Conservation (phyloP, 2,797 vertebrate species). For the Sebastes dallii region DNA sequence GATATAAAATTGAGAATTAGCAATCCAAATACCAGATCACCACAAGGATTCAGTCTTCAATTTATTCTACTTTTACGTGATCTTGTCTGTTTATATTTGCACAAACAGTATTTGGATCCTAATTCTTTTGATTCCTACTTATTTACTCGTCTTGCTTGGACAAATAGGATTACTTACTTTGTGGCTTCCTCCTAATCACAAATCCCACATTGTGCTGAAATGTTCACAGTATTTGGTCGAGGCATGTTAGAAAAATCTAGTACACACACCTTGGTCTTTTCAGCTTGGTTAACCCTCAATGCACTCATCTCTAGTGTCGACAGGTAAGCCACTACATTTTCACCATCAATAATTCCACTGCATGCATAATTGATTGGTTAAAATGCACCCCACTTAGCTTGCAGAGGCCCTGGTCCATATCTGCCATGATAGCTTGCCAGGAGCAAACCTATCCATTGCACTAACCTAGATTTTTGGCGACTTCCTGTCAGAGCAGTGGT, state of each 20-base stretch:
- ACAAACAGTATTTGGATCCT: background rate
- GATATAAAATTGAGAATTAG: background rate
- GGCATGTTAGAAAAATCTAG: background rate
- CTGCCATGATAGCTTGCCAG: constrained; percentile 69
- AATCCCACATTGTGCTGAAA: background rate
- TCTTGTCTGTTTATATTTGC: background rate
- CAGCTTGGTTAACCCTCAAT: constrained; percentile 65
- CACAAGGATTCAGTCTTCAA: background rate
- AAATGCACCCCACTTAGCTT: constrained; percentile 75
- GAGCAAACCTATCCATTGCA: constrained; percentile 67
- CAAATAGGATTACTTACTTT: background rate
- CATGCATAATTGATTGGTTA: constrained; percentile 75
- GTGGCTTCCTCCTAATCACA: background rate
- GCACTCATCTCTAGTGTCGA: constrained; percentile 61
- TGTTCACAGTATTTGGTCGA: constrained; percentile 3
- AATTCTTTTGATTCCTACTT: background rate
- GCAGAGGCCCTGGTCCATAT: constrained; percentile 53
- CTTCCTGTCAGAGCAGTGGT: constrained; percentile 47
- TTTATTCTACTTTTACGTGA: background rate
- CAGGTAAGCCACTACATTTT: constrained; percentile 74
- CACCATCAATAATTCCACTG: constrained; percentile 78
- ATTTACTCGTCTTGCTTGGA: background rate
- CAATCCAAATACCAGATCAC: background rate
- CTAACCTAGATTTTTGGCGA: constrained; percentile 45
- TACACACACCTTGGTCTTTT: constrained; percentile 28